Percentiles rank a stretch among this genome's conserved stretches.
Conservation (phyloP, 1,140 invertebrate species). For the Hermetia illucens region DNA sequence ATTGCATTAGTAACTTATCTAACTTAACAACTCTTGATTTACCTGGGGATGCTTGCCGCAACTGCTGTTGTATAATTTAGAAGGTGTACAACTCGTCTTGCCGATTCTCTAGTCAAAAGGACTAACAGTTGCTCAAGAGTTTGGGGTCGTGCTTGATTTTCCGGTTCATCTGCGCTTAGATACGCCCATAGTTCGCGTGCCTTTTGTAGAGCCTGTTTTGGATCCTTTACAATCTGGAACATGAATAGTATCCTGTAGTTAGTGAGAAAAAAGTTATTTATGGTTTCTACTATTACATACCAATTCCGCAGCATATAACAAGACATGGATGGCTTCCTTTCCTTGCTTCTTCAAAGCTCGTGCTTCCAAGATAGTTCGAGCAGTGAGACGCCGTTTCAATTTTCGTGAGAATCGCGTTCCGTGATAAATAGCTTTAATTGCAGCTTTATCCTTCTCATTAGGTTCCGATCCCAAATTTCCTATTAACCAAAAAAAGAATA, state of each 20-base stretch:
- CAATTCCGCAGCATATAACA: constrained; percentile 58
- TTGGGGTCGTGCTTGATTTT: constrained; percentile 62
- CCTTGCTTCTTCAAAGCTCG: constrained; percentile 61
- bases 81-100: constrained; percentile 57
- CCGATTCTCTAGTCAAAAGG: constrained; percentile 54
- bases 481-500: neutral
- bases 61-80: constrained; percentile 47
- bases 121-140: constrained; percentile 62
- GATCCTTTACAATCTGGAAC: constrained; percentile 55
- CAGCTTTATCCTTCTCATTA: constrained; percentile 15
- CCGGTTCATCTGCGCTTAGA: constrained; percentile 59
- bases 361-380: constrained; percentile 56
- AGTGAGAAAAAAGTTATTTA: neutral
- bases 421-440: constrained; percentile 54
- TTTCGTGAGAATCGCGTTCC: constrained; percentile 55
- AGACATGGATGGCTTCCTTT: constrained; percentile 57
- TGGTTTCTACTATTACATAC: constrained; percentile 32
- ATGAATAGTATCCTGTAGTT: too few species aligned
- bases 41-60: constrained; percentile 42
- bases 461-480: neutral
- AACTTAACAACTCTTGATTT: too few species aligned
- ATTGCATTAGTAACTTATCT: too few species aligned
- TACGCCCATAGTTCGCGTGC: constrained; percentile 52
- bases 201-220: constrained; percentile 55
- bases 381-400: constrained; percentile 52